These are phyloP conservation scores for Galerucella calmariensis DNA, from an alignment of 2,888 invertebrate genomes.

Conservation along the genomic window DNA sequence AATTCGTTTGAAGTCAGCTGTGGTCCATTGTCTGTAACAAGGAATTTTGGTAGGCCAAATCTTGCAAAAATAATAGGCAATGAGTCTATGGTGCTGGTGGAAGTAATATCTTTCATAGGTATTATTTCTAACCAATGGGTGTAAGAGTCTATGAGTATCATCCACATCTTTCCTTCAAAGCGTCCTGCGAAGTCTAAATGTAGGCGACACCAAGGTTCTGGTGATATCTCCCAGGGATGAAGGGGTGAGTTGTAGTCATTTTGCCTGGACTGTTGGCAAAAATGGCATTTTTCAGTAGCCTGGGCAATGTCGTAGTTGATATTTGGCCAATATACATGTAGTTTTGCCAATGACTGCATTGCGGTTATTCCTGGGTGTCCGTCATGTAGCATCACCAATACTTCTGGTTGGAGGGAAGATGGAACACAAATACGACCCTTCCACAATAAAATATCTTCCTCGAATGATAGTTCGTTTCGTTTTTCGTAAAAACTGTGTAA, in stretches of 20 bases:
- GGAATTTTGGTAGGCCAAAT: slow-evolving; percentile 47
- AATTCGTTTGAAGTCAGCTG: slow-evolving; percentile 50
- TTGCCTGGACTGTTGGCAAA: slow-evolving; percentile 41
- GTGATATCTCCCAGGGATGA: slow-evolving; percentile 39
- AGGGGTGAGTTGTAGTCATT: slow-evolving; percentile 30
- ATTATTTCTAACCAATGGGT: slow-evolving; percentile 36
- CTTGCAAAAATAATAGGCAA: slow-evolving; percentile 43
- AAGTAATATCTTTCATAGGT: slow-evolving; percentile 40
- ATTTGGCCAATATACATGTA: slow-evolving; percentile 47
- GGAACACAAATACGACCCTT: slow-evolving; percentile 30
- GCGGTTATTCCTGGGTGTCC: slow-evolving; percentile 42
- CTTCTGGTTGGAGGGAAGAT: slow-evolving; percentile 14
- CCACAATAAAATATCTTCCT: slow-evolving; percentile 39
- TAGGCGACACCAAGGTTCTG: slow-evolving; percentile 43
- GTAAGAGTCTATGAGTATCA: slow-evolving; percentile 38
- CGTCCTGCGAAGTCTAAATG: slow-evolving; percentile 44
- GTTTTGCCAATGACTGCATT: slow-evolving; percentile 35
- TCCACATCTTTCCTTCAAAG: slow-evolving; percentile 51
- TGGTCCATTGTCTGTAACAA: slow-evolving; percentile 53
- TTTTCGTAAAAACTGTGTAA: slow-evolving; percentile 26
- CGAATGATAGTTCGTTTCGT: slow-evolving; percentile 42
- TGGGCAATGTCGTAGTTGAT: slow-evolving; percentile 38
- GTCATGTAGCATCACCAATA: slow-evolving; percentile 39
- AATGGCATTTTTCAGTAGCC: slow-evolving; percentile 28
- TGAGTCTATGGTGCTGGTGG: slow-evolving; percentile 38